These are phyloP conservation scores for Opisthograptis luteolata DNA, from an alignment of 2,888 invertebrate genomes.

Conservation along the genomic window DNA sequence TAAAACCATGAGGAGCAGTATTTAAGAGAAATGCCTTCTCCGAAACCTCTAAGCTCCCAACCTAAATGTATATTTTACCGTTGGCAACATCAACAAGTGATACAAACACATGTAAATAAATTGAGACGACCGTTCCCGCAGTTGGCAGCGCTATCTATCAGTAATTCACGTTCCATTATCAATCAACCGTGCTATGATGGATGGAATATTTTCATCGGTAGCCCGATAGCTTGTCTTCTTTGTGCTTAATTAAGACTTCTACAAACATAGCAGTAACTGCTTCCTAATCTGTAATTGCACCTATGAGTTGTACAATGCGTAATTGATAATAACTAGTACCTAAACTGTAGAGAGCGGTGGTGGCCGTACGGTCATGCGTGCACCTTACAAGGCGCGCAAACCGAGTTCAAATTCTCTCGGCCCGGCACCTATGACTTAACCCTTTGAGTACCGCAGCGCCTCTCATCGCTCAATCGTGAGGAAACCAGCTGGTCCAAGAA, in stretches of 20 bases:
- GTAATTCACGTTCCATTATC: conserved; percentile 82
- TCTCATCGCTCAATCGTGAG: no score
- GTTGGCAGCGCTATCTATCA: conserved; percentile 79
- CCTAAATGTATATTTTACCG: conserved; percentile 62
- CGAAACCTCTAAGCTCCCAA: conserved; percentile 11
- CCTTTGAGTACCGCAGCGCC: no score
- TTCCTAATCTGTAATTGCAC: conserved; percentile 1
- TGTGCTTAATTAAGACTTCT: conserved; percentile 79
- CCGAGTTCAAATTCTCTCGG: no score
- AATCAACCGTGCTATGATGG: conserved; percentile 79
- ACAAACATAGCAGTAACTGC: conserved; percentile 23
- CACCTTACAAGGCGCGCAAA: no score
- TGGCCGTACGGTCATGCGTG: no score
- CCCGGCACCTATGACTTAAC: no score
- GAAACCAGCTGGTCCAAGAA: no score
- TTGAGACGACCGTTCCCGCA: conserved; percentile 75
- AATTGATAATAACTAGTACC: no score
- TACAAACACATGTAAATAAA: conserved; percentile 82
- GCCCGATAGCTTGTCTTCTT: conserved; percentile 79
- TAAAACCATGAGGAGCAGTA: no score
- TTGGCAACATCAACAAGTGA: conserved; percentile 79
- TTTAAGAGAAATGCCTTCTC: conserved; percentile 20
- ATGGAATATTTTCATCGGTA: conserved; percentile 81
- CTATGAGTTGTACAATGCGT: no score
- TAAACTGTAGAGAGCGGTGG: no score